Evolutionary conservation across 2,113 vertebrate species (phyloP).

Genomic region (Geococcyx californianus): DNA sequence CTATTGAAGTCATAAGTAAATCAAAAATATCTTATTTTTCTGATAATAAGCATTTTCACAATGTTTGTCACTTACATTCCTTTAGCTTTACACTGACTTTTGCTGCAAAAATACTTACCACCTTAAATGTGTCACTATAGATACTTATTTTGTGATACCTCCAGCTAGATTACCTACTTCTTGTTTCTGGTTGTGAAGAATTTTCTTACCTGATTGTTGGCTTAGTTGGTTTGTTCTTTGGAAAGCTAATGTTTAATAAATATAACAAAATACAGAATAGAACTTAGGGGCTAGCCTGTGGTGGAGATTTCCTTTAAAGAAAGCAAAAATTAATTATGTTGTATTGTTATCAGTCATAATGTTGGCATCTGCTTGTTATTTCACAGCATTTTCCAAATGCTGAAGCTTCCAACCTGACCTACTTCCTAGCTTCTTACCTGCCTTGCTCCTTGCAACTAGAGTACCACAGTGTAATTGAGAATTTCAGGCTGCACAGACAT

Average conservation of each 20-base stretch:
- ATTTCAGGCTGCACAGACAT: not conserved
- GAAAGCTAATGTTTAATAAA: not conserved
- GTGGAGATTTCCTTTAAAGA: not conserved
- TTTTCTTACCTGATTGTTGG: not conserved
- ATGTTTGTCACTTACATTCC: not conserved
- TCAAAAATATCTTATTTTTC: accelerated
- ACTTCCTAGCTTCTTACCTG: not conserved
- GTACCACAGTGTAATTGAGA: not conserved
- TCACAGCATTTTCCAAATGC: not conserved
- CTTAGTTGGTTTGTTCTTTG: not conserved
- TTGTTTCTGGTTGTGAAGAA: not conserved
- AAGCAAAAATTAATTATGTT: not conserved
- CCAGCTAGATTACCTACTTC: not conserved
- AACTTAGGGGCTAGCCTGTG: not conserved
- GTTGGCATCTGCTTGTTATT: not conserved
- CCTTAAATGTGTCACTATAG: accelerated
- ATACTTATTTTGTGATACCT: not conserved
- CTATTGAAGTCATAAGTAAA: not conserved
- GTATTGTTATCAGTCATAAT: not conserved
- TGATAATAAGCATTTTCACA: not conserved
- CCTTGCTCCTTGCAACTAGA: not conserved
- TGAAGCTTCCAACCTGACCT: not conserved
- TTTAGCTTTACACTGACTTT: not conserved
- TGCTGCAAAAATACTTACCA: not conserved
- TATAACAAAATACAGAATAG: not conserved